phyloP scores from a whole-genome alignment of 2,797 vertebrate species.

The Liasis olivaceus region DNA sequence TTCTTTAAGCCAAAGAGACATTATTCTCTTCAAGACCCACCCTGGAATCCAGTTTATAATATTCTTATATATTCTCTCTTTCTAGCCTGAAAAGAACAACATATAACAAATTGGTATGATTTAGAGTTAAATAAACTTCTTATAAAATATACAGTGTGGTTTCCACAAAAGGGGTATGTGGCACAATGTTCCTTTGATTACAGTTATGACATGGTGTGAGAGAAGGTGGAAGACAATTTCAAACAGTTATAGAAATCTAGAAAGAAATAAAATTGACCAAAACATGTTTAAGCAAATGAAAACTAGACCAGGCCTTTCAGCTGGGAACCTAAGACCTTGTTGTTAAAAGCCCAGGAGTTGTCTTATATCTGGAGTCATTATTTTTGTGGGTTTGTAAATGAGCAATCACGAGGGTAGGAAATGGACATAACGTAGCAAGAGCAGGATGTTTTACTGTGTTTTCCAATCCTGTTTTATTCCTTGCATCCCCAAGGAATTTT shows the following conservation, averaged over 20 bases:
- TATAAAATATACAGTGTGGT: not conserved
- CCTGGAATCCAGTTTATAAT: conserved; percentile 10
- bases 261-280: conserved; percentile 23
- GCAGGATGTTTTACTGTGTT: conserved; percentile 68
- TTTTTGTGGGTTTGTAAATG: conserved; percentile 62
- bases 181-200: not conserved
- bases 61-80: not conserved
- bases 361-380: conserved; percentile 48
- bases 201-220: fast-evolving
- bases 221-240: not conserved
- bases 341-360: conserved; percentile 43
- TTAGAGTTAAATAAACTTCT: not conserved
- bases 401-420: conserved; percentile 51
- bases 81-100: not conserved
- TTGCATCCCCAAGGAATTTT: conserved; percentile 71
- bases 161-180: not conserved
- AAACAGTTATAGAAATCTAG: not conserved
- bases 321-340: conserved; percentile 50
- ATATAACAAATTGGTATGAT: not conserved
- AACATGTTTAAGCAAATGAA: conserved; percentile 23
- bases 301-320: conserved; percentile 38
- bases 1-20: conserved; percentile 69
- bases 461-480: conserved; percentile 75
- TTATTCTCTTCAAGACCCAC: conserved; percentile 60
- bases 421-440: conserved; percentile 55